A percentile compares a stretch with the other conserved stretches of the same genome.
Evolutionary conservation across 2,797 vertebrate genomes (phyloP).

Genomic region (Anniella stebbinsi): DNA sequence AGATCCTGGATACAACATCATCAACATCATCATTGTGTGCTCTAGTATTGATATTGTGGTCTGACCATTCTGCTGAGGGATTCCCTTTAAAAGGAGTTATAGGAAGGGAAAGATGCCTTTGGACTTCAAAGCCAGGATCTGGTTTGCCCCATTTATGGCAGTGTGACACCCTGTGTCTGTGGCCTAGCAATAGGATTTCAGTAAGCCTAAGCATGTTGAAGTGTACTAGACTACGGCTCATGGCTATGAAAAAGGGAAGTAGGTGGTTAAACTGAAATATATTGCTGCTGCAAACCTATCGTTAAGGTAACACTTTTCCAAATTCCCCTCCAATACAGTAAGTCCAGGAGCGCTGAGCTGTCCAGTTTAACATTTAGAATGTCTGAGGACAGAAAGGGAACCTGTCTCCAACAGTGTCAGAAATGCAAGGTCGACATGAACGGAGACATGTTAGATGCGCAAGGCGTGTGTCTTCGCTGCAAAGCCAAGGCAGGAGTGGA

Average conservation of each 20-base stretch:
- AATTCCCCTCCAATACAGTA: conserved; percentile 28
- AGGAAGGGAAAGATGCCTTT: not conserved
- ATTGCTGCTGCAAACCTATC: not conserved
- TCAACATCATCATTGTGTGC: not conserved
- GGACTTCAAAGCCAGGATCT: not conserved
- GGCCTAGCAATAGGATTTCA: not conserved
- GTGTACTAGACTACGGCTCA: not conserved
- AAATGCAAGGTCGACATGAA: not conserved
- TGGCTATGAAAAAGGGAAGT: not conserved
- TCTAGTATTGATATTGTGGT: not conserved
- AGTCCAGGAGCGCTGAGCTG: not conserved
- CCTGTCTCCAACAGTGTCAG: not conserved
- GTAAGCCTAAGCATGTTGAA: not conserved
- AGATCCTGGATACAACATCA: not conserved
- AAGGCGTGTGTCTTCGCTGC: not conserved
- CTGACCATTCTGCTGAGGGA: not conserved
- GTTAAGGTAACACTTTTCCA: not conserved
- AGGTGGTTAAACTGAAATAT: not conserved
- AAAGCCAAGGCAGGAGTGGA: not conserved
- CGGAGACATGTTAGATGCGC: not conserved
- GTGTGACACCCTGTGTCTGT: not conserved
- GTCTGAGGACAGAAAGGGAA: conserved; percentile 22
- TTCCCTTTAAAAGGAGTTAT: not conserved
- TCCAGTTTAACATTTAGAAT: not conserved
- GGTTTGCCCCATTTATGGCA: not conserved